phyloP scores from a whole-genome alignment of 1,140 invertebrate species.

The Vanessa tameamea region DNA sequence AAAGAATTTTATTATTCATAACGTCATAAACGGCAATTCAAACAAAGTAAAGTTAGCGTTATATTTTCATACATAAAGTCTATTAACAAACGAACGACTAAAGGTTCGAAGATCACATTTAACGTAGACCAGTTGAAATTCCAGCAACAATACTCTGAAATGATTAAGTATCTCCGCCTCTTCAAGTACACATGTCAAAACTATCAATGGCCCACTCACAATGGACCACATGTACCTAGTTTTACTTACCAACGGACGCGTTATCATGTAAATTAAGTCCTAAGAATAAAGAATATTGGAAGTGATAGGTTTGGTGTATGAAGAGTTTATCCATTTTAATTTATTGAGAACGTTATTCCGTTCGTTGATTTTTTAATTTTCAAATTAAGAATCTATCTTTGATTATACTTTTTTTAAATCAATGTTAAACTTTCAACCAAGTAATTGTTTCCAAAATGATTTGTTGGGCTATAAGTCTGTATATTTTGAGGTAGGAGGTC shows the following conservation, averaged over 20 bases:
- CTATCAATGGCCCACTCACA: constrained; percentile 29
- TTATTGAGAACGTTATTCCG: too few species aligned
- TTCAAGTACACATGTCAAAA: constrained; percentile 35
- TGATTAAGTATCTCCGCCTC: constrained; percentile 10
- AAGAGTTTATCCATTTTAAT: background rate
- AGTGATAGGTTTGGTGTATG: background rate
- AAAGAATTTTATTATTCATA: too few species aligned
- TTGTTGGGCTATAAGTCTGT: too few species aligned
- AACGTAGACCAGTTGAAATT: constrained; percentile 2
- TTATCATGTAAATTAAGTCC: constrained; percentile 35
- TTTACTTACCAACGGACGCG: constrained; percentile 26
- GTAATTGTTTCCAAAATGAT: too few species aligned
- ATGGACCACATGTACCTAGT: constrained; percentile 19
- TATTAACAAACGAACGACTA: background rate
- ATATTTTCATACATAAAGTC: background rate
- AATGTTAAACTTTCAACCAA: too few species aligned
- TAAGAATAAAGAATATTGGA: background rate
- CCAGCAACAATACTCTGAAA: constrained; percentile 1
- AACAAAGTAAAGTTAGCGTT: too few species aligned
- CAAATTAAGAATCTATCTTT: too few species aligned
- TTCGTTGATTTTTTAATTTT: too few species aligned
- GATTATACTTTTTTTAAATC: too few species aligned
- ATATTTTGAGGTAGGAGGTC: too few species aligned
- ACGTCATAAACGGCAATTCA: too few species aligned
- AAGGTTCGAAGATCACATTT: background rate